Conservation (phyloP, 2,797 vertebrate genomes). For the Lutjanus argentimaculatus region DNA sequence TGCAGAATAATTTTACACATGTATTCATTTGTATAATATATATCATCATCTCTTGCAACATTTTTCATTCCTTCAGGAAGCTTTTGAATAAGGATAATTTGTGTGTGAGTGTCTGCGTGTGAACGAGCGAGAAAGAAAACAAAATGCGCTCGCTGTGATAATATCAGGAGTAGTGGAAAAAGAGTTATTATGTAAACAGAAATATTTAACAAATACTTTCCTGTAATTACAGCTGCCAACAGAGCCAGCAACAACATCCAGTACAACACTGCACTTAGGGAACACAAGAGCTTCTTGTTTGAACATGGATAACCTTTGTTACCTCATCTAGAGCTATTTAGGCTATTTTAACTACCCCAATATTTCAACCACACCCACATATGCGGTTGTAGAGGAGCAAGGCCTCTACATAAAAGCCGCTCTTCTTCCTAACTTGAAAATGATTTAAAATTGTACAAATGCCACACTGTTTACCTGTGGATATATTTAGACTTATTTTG, state of each 20-base stretch:
- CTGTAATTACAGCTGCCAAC: constrained; percentile 39
- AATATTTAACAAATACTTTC: constrained; percentile 37
- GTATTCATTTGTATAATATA: constrained; percentile 1
- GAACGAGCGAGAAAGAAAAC: constrained; percentile 1
- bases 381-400: neutral
- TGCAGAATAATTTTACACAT: neutral
- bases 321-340: neutral
- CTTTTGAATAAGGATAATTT: neutral
- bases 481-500: neutral
- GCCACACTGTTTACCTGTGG: neutral
- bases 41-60: constrained; percentile 1
- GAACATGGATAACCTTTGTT: constrained; percentile 20
- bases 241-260: constrained; percentile 22
- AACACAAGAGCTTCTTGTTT: constrained; percentile 16
- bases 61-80: neutral
- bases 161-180: constrained; percentile 32
- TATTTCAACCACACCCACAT: constrained; percentile 11
- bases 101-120: neutral
- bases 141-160: constrained; percentile 47
- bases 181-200: constrained; percentile 38
- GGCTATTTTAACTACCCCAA: neutral
- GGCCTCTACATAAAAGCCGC: too few species aligned
- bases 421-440: neutral
- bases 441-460: neutral
- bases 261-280: constrained; percentile 11